These are phyloP conservation scores for Eulemur mongoz DNA, from an alignment of 2,797 vertebrate species.

Conservation along the genomic window DNA sequence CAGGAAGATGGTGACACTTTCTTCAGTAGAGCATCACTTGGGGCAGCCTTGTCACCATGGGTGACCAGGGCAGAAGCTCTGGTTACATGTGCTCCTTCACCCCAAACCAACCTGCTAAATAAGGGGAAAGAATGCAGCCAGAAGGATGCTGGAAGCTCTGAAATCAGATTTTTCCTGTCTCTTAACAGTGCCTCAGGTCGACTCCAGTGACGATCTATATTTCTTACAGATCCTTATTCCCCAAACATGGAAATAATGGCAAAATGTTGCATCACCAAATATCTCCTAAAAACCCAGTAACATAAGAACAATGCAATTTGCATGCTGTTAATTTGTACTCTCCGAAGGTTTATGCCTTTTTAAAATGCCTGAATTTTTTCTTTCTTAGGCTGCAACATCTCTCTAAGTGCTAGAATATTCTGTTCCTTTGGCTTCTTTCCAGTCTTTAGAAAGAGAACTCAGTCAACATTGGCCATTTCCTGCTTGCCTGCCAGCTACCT, in stretches of 20 bases:
- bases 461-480: slow-evolving; percentile 65
- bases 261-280: neutral
- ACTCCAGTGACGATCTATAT: neutral
- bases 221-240: neutral
- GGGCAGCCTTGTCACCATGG: neutral
- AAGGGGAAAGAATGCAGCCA: neutral
- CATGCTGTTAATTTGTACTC: slow-evolving; percentile 21
- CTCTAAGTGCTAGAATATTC: slow-evolving; percentile 67
- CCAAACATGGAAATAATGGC: neutral
- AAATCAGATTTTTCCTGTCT: neutral
- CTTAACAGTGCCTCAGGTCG: neutral
- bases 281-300: slow-evolving; percentile 23
- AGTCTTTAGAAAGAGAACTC: slow-evolving; percentile 56
- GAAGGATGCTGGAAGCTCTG: neutral
- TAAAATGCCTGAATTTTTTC: neutral
- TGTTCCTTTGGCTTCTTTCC: slow-evolving; percentile 70
- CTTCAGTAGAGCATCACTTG: neutral
- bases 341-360: slow-evolving; percentile 55
- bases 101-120: neutral
- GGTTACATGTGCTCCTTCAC: neutral
- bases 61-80: neutral
- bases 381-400: slow-evolving; percentile 30
- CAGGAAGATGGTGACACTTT: neutral
- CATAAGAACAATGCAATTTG: slow-evolving; percentile 4
- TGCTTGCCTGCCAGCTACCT: slow-evolving; percentile 57